phyloP scores from a whole-genome alignment of 2,888 invertebrate genomes.

The Halocaridina rubra region DNA sequence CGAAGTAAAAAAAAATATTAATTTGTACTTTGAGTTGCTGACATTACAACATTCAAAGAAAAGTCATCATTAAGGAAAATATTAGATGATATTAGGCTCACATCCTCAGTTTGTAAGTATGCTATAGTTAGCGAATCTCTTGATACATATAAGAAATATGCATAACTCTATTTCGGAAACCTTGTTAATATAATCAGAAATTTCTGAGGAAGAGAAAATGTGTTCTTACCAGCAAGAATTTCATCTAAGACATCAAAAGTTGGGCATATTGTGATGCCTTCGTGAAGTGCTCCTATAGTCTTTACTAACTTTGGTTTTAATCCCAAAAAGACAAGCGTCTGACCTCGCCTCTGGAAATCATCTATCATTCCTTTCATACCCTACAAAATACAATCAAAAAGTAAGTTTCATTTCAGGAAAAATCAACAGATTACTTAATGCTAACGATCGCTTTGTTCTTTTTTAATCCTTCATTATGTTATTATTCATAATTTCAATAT shows the following conservation, averaged over 20 bases:
- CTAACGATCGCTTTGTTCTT: background rate
- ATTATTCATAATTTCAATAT: background rate
- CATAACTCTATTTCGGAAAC: background rate
- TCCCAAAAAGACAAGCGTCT: slow-evolving; percentile 35
- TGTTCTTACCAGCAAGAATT: slow-evolving; percentile 27
- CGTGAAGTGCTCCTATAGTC: slow-evolving; percentile 27
- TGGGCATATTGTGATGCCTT: slow-evolving; percentile 42
- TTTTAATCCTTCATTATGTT: background rate
- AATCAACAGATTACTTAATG: background rate
- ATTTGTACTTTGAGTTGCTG: too few relatives aligned
- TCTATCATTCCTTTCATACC: slow-evolving; percentile 53
- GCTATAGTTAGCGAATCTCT: too few relatives aligned
- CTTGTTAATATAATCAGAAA: background rate
- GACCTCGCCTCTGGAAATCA: slow-evolving; percentile 48
- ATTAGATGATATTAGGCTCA: background rate
- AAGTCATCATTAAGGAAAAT: background rate
- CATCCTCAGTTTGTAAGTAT: too few relatives aligned
- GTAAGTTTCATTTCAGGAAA: background rate
- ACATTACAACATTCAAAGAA: background rate
- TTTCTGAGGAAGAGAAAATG: too few relatives aligned
- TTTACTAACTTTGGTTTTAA: slow-evolving; percentile 27
- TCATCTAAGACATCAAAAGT: slow-evolving; percentile 26
- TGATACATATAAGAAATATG: background rate
- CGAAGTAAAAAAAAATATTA: too few relatives aligned
- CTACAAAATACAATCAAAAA: too few relatives aligned